Base-by-base conservation (phyloP, 2,113 vertebrate genomes). In the Indri indri region DNA sequence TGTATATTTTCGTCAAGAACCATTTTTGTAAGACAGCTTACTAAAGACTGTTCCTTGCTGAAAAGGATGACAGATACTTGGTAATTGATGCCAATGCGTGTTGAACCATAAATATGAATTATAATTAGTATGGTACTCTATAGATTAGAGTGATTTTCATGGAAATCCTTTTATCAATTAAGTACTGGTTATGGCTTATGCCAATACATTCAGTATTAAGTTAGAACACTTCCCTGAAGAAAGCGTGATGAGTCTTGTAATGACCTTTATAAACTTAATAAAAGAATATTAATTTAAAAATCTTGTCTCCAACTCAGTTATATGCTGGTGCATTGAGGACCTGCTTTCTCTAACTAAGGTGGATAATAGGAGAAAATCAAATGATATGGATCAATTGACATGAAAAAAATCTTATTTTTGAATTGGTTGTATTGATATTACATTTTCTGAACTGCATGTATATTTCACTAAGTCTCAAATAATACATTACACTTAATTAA, bases 81-180 rank as follows among this genome's bases (percentile, higher is more conserved):
- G 18, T 88, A 94, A 79, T 25, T 91, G 52, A 83, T 83, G 30
- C 14, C 40, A 50, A 37, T 71, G 37, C 73, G 32, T 84, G 16
- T 73, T 91, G 14, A 95, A 63, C 5, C 7, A 80, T 79, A 94
- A 65, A 94, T 79, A 30, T 50, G 12, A 71, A 40, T 11, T 52
- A 9, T 79, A 94, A 84, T 95, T 91, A 91, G 32, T 40, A 83
- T 5, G 63, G 42, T 30, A 30, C 22, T 77, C 34, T 65, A 59
- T 77, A 88, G 25, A 91, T 70, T 95, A 91, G 8, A 71, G 50
- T 97, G n/a, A 13, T 57, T 25, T 79, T 97, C 70, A 42, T 88
- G 34, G 40, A 94, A 97, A 94, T 84, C 40, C 18, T 59, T 88
- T 87, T 71, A 84, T 95, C 52, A 91, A n/a, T 80, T 92, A 92